A percentile compares a stretch with the other conserved stretches of the same genome.
Conservation (phyloP, 2,797 vertebrate species). For the Pantherophis alleghaniensis region DNA sequence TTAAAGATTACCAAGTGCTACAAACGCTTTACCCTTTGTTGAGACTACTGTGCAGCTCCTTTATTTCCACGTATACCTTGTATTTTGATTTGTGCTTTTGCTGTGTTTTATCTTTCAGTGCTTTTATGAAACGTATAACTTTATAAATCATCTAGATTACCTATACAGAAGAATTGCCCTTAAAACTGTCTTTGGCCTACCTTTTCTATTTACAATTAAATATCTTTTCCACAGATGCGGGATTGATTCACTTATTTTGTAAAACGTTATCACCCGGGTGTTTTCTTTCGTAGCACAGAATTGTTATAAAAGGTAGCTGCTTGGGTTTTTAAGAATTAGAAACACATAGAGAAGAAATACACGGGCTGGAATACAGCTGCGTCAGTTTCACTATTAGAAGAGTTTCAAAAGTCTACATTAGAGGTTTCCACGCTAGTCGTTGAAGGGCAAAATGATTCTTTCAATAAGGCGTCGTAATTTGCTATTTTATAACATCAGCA, state of each 20-base stretch:
- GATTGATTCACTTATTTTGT: slow-evolving; percentile 58
- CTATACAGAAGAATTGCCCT: slow-evolving; percentile 75
- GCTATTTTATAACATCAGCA: neutral
- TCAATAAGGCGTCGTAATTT: neutral
- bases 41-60: slow-evolving; percentile 65
- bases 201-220: slow-evolving; percentile 84
- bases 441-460: neutral
- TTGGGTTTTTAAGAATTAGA: neutral
- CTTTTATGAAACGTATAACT: slow-evolving; percentile 76
- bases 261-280: neutral
- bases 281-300: neutral
- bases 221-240: slow-evolving; percentile 78
- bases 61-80: slow-evolving; percentile 69
- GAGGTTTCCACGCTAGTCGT: neutral
- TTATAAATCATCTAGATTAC: slow-evolving; percentile 68
- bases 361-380: neutral
- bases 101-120: slow-evolving; percentile 72
- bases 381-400: neutral
- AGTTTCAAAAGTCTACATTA: neutral
- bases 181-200: slow-evolving; percentile 80
- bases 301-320: neutral
- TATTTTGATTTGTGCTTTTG: slow-evolving; percentile 64
- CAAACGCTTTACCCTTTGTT: slow-evolving; percentile 58
- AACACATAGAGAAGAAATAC: neutral
- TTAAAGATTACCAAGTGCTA: slow-evolving; percentile 66